These are phyloP conservation scores for Pilophorus perplexus DNA, from an alignment of 2,888 invertebrate genomes.

Conservation along the genomic window DNA sequence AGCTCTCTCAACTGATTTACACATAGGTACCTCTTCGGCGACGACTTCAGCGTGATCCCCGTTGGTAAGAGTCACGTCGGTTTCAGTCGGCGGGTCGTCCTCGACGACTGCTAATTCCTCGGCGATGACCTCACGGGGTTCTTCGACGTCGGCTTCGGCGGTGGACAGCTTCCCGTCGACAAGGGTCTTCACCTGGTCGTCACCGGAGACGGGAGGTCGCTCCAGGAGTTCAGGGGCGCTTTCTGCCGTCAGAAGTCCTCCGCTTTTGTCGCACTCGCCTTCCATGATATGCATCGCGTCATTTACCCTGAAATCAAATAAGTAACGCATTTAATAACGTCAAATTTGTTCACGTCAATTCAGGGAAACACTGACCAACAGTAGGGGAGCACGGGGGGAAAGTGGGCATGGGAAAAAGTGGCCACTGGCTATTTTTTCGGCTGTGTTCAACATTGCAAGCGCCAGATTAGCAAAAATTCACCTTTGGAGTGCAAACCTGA, in stretches of 20 bases:
- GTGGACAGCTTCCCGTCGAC: background rate
- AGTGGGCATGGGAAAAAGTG: too few species aligned
- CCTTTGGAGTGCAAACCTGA: too few species aligned
- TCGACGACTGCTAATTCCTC: too few species aligned
- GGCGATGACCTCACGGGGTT: background rate
- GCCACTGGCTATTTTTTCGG: too few species aligned
- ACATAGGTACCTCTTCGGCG: conserved; percentile 9
- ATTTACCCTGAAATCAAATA: conserved; percentile 60
- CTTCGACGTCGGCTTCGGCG: background rate
- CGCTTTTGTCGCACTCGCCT: conserved; percentile 51
- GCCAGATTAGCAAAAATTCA: too few species aligned
- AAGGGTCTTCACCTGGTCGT: background rate
- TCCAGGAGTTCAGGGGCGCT: conserved; percentile 42
- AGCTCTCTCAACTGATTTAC: background rate
- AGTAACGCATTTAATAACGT: too few species aligned
- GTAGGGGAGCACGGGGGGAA: too few species aligned
- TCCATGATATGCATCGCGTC: conserved; percentile 64
- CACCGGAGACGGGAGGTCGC: background rate
- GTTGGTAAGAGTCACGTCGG: conserved; percentile 12
- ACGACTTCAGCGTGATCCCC: conserved; percentile 23
- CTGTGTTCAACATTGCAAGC: too few species aligned
- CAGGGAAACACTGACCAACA: too few species aligned
- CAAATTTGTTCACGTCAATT: too few species aligned
- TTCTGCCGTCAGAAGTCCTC: conserved; percentile 42
- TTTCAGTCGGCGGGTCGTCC: too few species aligned